Evolutionary conservation across 1,140 invertebrate species (phyloP).

Genomic region (Solen grandis): DNA sequence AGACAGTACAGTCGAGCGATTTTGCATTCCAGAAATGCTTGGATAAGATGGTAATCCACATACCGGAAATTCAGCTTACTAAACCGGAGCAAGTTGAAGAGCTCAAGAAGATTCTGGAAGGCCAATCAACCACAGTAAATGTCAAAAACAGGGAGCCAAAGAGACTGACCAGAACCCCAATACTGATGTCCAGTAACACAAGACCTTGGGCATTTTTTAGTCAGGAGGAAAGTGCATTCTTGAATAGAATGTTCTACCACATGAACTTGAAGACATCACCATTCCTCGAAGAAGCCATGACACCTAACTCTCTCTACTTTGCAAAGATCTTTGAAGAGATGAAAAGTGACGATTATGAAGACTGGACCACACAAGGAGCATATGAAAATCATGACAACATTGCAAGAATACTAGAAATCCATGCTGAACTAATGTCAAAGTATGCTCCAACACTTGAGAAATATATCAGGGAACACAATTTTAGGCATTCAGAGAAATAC

Average conservation of each 20-base stretch:
- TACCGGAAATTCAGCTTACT: neutral
- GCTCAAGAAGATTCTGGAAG: constrained; percentile 16
- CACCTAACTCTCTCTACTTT: neutral
- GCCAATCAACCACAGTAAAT: neutral
- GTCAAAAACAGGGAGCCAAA: constrained; percentile 16
- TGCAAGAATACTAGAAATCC: no score
- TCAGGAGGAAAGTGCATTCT: neutral
- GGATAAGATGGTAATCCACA: constrained; percentile 4
- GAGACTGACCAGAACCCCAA: constrained; percentile 8
- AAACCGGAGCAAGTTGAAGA: constrained; percentile 14
- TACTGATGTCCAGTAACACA: constrained; percentile 12
- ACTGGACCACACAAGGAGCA: no score
- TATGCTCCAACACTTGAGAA: no score
- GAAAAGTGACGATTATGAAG: no score
- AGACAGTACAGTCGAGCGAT: neutral
- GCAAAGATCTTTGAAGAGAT: no score
- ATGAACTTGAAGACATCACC: neutral
- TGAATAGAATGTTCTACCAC: neutral
- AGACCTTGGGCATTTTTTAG: neutral
- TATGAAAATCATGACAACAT: no score
- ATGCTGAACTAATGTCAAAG: no score
- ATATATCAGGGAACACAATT: no score
- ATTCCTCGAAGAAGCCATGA: neutral
- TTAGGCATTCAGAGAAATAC: no score
- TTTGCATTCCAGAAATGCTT: constrained; percentile 10